These are phyloP conservation scores for Protophormia terraenovae DNA, from an alignment of 2,888 invertebrate genomes.

Conservation along the genomic window DNA sequence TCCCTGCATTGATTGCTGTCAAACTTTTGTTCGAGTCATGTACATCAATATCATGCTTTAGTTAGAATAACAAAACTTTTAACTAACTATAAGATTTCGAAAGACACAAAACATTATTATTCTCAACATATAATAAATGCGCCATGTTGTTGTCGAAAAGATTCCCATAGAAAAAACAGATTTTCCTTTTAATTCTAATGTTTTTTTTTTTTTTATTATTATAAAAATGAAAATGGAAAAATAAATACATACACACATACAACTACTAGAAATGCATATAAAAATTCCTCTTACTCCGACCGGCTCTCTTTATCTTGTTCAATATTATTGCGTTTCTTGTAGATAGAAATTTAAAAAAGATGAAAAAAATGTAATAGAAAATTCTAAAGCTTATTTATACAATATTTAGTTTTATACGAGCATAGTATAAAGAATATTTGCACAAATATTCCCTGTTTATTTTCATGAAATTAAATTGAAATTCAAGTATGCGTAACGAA, in stretches of 20 bases:
- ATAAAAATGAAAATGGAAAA: background rate
- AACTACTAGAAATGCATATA: background rate
- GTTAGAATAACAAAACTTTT: background rate
- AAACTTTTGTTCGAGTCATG: background rate
- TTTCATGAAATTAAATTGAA: slow-evolving; percentile 54
- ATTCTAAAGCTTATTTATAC: slow-evolving; percentile 20
- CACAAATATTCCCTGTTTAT: slow-evolving; percentile 36
- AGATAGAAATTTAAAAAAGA: background rate
- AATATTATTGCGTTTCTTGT: background rate
- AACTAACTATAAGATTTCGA: background rate
- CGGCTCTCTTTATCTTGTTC: background rate
- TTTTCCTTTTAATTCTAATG: slow-evolving; percentile 1
- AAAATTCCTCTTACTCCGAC: background rate
- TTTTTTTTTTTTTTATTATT: too few relatives aligned
- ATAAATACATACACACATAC: background rate
- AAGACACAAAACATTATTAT: slow-evolving; percentile 7
- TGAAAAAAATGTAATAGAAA: background rate
- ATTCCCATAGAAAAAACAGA: background rate
- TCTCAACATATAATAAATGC: background rate
- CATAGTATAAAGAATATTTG: slow-evolving; percentile 9
- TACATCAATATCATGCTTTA: too few relatives aligned
- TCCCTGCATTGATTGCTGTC: background rate
- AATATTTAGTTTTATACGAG: background rate
- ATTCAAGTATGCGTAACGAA: slow-evolving; percentile 60
- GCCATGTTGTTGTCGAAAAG: background rate